A percentile compares a stretch with the other conserved stretches of the same genome.
phyloP scores from a whole-genome alignment of 2,113 vertebrate genomes.

The Oreochromis aureus region DNA sequence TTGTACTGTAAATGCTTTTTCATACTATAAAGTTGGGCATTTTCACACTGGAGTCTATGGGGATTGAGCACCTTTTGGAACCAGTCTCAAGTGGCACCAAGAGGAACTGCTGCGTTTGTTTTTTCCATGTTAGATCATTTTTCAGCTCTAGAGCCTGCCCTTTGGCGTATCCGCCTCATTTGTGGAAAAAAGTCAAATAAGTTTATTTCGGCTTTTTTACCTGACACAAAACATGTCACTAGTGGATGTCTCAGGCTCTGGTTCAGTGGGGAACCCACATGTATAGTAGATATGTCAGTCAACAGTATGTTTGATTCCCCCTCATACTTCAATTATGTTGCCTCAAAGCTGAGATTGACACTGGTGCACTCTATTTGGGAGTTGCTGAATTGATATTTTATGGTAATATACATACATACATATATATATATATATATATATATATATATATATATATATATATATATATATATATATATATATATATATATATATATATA shows the following conservation, averaged over 20 bases:
- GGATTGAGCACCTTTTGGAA: background rate
- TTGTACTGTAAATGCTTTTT: background rate
- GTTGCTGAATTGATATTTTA: background rate
- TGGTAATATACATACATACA: fast-evolving
- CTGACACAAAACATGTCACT: background rate
- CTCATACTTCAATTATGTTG: background rate
- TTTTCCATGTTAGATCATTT: background rate
- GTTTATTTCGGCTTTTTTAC: background rate
- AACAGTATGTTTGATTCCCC: background rate
- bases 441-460: too few relatives aligned
- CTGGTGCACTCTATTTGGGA: background rate
- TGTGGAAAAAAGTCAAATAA: background rate
- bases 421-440: too few relatives aligned
- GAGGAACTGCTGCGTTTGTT: background rate
- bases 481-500: too few relatives aligned
- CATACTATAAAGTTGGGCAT: background rate
- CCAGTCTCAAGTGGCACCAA: background rate
- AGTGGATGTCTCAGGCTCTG: background rate
- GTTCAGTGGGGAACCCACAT: background rate
- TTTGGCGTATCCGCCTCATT: fast-evolving
- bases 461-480: too few relatives aligned
- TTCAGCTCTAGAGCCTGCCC: background rate
- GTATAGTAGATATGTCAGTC: background rate
- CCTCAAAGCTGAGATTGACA: background rate
- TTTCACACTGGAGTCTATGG: background rate